Base-by-base conservation (phyloP, 2,113 vertebrate genomes). In the Tauraco erythrolophus region DNA sequence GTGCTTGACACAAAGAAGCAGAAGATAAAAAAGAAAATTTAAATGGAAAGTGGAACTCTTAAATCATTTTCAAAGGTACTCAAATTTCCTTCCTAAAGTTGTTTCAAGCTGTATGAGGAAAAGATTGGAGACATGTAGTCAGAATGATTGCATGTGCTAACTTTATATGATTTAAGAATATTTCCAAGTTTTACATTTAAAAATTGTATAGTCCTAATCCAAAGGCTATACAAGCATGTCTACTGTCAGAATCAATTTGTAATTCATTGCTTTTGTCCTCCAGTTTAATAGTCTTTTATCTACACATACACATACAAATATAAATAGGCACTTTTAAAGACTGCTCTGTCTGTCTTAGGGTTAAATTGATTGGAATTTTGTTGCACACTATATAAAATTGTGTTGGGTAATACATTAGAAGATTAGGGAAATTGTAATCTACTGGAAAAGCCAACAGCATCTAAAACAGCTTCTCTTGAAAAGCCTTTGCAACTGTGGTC, bases 1-100 rank as follows among this genome's bases (percentile, higher is more conserved):
- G 14, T 65, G 35, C 69, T 90, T 90, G 53, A 84, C 78, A 81
- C 56, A 80, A 94, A 91, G 88, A 78, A 91, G 45, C 27, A 51
- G 46, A 92, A 94, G 85, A 92, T 58, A 53, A 64, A 82, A 77
- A 77, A 60, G 66, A 92, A 84, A 61, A 93, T 87, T 65, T 84
- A 79, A 81, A 86, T 84, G 61, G 39, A 68, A 95, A 93, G 28
- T 79, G 48, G 61, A 95, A 72, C 64, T 48, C 65, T 66, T 87
- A 71, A 91, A 57, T 72, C 0, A 64, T 92, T 95, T 94, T 94
- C 89, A 89, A 91, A 93, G 57, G 16, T 39, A 87, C 54, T 76
- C 37, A 87, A 27, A 50, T 85, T 94, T 84, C 54, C 39, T 69
- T 91, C 45, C 72, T 53, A 56, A 95, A 95, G 78, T 87, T 82